These are phyloP conservation scores for Dicyrtomina minuta DNA, from an alignment of 2,888 invertebrate genomes.

Conservation along the genomic window DNA sequence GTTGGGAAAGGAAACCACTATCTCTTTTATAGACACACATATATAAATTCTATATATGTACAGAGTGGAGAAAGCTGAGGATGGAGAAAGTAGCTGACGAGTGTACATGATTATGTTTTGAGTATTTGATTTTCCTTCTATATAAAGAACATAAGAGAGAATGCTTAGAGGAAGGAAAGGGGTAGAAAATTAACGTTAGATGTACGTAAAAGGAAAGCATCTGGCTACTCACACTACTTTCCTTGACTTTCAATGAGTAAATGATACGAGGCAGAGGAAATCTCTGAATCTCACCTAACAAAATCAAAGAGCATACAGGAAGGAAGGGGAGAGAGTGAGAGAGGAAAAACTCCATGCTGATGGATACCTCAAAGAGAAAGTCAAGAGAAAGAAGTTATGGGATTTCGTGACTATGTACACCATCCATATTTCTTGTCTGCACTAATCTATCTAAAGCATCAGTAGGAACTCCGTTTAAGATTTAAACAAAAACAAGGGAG, in stretches of 20 bases:
- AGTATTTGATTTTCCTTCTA: no score
- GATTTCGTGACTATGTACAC: conserved; percentile 14
- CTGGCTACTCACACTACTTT: conserved; percentile 18
- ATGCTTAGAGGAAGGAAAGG: background rate
- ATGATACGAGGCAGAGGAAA: conserved; percentile 7
- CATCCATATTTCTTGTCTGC: conserved; percentile 19
- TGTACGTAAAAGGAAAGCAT: conserved; percentile 8
- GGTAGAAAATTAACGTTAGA: conserved; percentile 17
- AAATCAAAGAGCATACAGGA: conserved; percentile 8
- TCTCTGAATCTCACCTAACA: conserved; percentile 9
- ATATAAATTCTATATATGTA: no score
- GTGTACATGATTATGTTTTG: background rate
- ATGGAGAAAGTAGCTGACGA: conserved; percentile 6
- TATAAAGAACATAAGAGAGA: conserved; percentile 13
- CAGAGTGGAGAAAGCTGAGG: no score
- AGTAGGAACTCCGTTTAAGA: background rate
- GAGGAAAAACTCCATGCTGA: conserved; percentile 3
- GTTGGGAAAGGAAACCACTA: no score
- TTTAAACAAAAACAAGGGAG: background rate
- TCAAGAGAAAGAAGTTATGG: conserved; percentile 4
- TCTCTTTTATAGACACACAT: no score
- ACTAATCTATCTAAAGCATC: conserved; percentile 10
- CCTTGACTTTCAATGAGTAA: conserved; percentile 18
- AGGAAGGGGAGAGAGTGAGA: background rate
- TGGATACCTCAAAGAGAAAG: conserved; percentile 12